Evolutionary conservation across 2,888 invertebrate species (phyloP).

Genomic region (Tupiocoris notatus): DNA sequence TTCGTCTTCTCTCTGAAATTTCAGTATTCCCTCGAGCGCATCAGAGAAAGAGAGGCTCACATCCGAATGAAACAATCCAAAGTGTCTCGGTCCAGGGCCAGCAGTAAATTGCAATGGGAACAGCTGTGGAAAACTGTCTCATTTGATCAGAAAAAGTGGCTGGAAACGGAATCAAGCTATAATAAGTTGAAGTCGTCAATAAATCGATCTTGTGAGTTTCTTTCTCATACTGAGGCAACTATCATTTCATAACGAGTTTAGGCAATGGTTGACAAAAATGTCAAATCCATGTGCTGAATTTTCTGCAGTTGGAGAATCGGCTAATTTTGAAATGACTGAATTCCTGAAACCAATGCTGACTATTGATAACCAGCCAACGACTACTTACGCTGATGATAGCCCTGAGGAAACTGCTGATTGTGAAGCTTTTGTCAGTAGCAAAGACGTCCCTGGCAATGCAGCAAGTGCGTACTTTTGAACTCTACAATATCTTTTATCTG

Average conservation of each 20-base stretch:
- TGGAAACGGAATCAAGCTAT: slow-evolving; percentile 8
- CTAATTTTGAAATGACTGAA: slow-evolving; percentile 29
- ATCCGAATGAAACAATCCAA: not conserved
- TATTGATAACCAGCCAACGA: too few species aligned
- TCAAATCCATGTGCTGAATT: not conserved
- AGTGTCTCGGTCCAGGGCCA: not conserved
- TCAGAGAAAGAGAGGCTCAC: slow-evolving; percentile 28
- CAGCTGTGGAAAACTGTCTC: slow-evolving; percentile 13
- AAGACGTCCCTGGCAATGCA: too few species aligned
- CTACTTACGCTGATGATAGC: too few species aligned
- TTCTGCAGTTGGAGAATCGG: slow-evolving; percentile 2
- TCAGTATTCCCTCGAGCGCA: slow-evolving; percentile 29
- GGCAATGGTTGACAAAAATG: too few species aligned
- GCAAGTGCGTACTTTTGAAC: too few species aligned
- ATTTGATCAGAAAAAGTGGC: slow-evolving; percentile 22
- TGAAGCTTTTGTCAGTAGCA: too few species aligned
- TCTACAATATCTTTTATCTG: too few species aligned
- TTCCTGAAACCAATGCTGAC: slow-evolving; percentile 21
- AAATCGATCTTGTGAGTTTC: not conserved
- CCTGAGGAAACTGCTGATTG: too few species aligned
- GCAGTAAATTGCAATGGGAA: slow-evolving; percentile 10
- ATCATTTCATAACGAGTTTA: not conserved
- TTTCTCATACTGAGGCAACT: not conserved
- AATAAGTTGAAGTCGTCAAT: slow-evolving; percentile 11
- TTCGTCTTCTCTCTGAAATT: not conserved